Base-by-base conservation (phyloP, 2,113 vertebrate species). In the Paramormyrops kingsleyae region DNA sequence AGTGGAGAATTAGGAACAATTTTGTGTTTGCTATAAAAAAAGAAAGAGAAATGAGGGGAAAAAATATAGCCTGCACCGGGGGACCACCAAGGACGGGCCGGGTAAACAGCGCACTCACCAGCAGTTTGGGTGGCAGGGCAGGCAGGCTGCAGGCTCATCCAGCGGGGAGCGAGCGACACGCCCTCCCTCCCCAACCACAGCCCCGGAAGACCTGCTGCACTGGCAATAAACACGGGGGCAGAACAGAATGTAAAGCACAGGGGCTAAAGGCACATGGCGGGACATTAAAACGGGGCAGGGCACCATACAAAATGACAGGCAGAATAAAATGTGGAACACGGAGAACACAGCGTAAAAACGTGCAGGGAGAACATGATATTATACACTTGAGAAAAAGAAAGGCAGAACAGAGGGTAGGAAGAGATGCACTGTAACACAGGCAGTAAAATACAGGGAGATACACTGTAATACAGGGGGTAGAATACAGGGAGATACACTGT, bases 1-100 rank as follows among this genome's bases (percentile, higher is more conserved):
- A 96, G 95, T 95, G 96, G 96, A 94, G 95, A 96, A 96, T 96
- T 96, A 96, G 95, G 95, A 96, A 96, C 95, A 96, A 96, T 96
- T 96, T 96, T 96, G 95, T 95, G 95, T 96, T 95, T 94, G 95
- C 96, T 95, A 96, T 96, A 95, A 96, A 96, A 96, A 95, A 94
- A 90, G 88, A 85, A 94, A 92, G 94, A 94, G 94, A 95, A 95
- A 95, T 94, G 94, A 92, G 95, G 93, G 94, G 90, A 94, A 94
- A 96, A 95, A 96, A 96, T 96, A 96, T 96, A 96, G 95, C 95
- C 96, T 96, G 94, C 94, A 95, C 92, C 93, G 92, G 94, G 87
- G 93, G 96, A 96, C 96, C 96, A 96, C 96, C 95, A 96, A 96
- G 94, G 93, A 94, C 95, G 95, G 93, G 93, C 91, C 77, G 89